phyloP scores from a whole-genome alignment of 1,140 invertebrate species.

The Drosophila nasuta region DNA sequence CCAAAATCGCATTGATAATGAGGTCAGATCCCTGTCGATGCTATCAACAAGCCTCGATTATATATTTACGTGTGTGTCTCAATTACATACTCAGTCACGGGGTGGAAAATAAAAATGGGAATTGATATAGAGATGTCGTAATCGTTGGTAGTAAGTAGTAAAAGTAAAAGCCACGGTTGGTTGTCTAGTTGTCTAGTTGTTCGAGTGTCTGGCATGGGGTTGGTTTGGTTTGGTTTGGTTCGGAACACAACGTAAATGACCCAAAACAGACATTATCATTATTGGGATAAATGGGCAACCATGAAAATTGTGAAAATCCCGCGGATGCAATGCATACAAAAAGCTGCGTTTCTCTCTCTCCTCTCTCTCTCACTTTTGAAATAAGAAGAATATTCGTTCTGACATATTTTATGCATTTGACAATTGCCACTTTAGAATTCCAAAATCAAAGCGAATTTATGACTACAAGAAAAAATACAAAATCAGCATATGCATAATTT shows the following conservation, averaged over 20 bases:
- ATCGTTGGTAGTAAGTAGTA: constrained; percentile 12
- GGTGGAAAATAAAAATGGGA: constrained; percentile 9
- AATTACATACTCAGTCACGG: constrained; percentile 11
- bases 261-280: constrained; percentile 77
- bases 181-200: background rate
- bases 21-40: constrained; percentile 32
- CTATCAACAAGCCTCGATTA: constrained; percentile 1
- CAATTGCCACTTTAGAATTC: constrained; percentile 61
- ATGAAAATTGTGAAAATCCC: constrained; percentile 61
- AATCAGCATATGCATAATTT: constrained; percentile 75
- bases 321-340: constrained; percentile 64
- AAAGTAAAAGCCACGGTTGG: constrained; percentile 31
- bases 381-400: constrained; percentile 27
- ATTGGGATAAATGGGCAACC: constrained; percentile 56
- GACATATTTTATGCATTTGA: constrained; percentile 80
- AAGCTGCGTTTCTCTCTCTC: constrained; percentile 15
- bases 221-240: background rate
- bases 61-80: background rate
- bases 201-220: constrained; percentile 15
- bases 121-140: constrained; percentile 1
- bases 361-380: background rate
- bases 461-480: constrained; percentile 55
- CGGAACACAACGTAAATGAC: constrained; percentile 56
- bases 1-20: constrained; percentile 28
- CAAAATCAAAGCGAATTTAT: constrained; percentile 71